A percentile compares a stretch with the other conserved stretches of the same genome.
Evolutionary conservation across 2,797 vertebrate genomes (phyloP).

Genomic region (Brotula barbata): DNA sequence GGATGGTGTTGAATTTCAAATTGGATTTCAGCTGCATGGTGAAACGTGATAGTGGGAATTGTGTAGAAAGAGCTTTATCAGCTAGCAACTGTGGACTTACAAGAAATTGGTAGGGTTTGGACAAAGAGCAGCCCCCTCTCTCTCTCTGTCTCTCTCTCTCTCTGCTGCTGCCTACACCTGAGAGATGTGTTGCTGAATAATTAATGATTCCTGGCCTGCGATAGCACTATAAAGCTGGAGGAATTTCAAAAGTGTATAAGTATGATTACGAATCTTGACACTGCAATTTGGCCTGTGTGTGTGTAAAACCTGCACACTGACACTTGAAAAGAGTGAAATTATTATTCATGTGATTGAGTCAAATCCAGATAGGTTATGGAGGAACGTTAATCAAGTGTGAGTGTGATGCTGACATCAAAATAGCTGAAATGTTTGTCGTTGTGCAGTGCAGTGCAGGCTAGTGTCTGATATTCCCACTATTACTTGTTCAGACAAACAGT

Average conservation of each 20-base stretch:
- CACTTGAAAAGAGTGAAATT: background rate
- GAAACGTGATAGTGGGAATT: conserved; percentile 45
- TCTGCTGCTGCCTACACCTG: conserved; percentile 1
- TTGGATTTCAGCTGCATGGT: conserved; percentile 32
- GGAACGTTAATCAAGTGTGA: background rate
- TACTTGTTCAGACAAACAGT: conserved; percentile 24
- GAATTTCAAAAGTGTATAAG: background rate
- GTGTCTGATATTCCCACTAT: conserved; percentile 35
- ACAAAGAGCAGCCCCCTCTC: conserved; percentile 10
- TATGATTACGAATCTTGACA: background rate
- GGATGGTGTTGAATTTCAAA: conserved; percentile 13
- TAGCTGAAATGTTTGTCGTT: conserved; percentile 25
- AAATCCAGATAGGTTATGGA: background rate
- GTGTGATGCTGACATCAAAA: background rate
- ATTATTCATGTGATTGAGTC: background rate
- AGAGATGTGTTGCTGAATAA: background rate
- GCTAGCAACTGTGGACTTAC: conserved; percentile 1
- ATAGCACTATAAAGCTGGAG: conserved; percentile 1
- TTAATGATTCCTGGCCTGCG: background rate
- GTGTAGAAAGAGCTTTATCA: conserved; percentile 30
- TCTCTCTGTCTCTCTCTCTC: too few relatives aligned
- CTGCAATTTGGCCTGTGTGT: conserved; percentile 1
- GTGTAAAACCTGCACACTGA: background rate
- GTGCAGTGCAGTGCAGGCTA: conserved; percentile 23
- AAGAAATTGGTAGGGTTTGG: background rate